phyloP scores from a whole-genome alignment of 1,140 invertebrate species.

The Drosophila grimshawi region DNA sequence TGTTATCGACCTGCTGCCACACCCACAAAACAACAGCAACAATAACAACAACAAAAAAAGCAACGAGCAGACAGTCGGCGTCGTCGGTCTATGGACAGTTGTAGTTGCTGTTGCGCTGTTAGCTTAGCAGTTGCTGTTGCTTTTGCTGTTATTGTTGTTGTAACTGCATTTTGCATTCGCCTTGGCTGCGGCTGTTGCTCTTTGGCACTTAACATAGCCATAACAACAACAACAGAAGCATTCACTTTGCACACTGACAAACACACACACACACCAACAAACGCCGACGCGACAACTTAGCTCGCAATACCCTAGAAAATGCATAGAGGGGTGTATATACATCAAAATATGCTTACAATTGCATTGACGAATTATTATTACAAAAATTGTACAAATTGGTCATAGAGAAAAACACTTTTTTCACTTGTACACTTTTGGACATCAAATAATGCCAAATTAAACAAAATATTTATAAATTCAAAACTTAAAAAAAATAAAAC shows the following conservation, averaged over 20 bases:
- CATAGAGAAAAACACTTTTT: too few relatives aligned
- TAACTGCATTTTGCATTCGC: slow-evolving; percentile 74
- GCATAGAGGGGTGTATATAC: not conserved
- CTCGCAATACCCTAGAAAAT: slow-evolving; percentile 22
- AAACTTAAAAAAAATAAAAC: too few relatives aligned
- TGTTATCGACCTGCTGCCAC: slow-evolving; percentile 54
- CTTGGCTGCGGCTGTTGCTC: slow-evolving; percentile 80
- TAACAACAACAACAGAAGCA: slow-evolving; percentile 49
- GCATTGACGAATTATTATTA: too few relatives aligned
- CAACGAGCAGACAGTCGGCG: slow-evolving; percentile 9
- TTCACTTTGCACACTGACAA: slow-evolving; percentile 39
- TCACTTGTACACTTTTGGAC: too few relatives aligned
- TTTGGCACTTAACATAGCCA: slow-evolving; percentile 75
- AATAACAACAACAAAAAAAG: slow-evolving; percentile 17
- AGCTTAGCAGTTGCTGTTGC: not conserved
- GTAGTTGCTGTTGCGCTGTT: slow-evolving; percentile 4
- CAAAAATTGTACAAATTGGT: too few relatives aligned
- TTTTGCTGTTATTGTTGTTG: slow-evolving; percentile 40
- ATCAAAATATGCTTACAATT: not conserved
- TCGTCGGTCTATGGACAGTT: slow-evolving; percentile 5
- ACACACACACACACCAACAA: slow-evolving; percentile 16
- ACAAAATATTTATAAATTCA: too few relatives aligned
- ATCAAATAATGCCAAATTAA: too few relatives aligned
- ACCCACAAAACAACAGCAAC: slow-evolving; percentile 39
- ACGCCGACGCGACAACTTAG: not conserved